Conservation (phyloP, 2,113 vertebrate species). For the Melierax canorus region DNA sequence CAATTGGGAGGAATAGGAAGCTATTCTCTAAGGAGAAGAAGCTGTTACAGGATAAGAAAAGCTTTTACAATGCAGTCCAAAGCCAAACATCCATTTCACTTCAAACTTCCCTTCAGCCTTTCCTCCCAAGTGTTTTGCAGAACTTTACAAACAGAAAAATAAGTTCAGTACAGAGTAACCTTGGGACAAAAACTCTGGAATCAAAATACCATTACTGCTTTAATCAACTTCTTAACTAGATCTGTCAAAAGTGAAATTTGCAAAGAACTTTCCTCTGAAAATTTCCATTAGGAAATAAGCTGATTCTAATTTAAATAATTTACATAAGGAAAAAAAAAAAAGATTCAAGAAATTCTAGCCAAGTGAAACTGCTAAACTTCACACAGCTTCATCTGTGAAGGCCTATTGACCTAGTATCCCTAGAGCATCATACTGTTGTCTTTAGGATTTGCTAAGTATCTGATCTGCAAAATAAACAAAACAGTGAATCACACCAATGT, state of each 20-base stretch:
- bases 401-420: background rate
- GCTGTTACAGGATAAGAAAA: background rate
- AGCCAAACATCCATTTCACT: background rate
- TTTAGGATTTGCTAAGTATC: background rate
- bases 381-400: background rate
- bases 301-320: background rate
- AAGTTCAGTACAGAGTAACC: background rate
- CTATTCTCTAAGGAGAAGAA: background rate
- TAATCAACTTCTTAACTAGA: background rate
- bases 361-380: background rate
- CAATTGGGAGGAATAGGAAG: background rate
- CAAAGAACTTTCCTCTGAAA: background rate
- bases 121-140: background rate
- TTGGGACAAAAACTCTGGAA: background rate
- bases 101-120: background rate
- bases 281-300: background rate
- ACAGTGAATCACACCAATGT: background rate
- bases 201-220: background rate
- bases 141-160: background rate
- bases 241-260: background rate
- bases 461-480: background rate
- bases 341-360: background rate
- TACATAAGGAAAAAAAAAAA: background rate
- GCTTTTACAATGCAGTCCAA: background rate
- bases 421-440: background rate